These are phyloP conservation scores for Lasioglossum zephyrum DNA, from an alignment of 2,888 invertebrate species.

Conservation along the genomic window DNA sequence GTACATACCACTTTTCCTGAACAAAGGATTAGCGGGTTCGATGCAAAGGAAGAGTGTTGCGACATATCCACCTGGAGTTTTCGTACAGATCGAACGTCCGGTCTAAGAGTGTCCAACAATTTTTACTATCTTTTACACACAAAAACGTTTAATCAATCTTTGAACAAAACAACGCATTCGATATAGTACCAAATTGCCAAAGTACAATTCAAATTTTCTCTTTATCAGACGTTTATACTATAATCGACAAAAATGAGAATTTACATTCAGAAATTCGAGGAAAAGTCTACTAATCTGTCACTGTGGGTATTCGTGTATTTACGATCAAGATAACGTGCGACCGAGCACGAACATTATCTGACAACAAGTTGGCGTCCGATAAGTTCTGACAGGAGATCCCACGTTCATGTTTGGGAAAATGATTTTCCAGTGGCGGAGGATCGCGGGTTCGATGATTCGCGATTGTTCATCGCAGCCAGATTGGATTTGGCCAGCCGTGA, in stretches of 20 bases:
- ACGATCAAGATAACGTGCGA: too few relatives aligned
- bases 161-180: neutral
- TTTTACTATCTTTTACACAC: neutral
- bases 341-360: too few relatives aligned
- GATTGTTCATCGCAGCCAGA: conserved; percentile 44
- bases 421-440: conserved; percentile 6
- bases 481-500: conserved; percentile 54
- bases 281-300: too few relatives aligned
- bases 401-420: neutral
- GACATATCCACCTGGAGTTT: conserved; percentile 10
- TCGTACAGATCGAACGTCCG: neutral
- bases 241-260: too few relatives aligned
- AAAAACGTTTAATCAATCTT: too few relatives aligned
- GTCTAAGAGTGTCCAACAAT: conserved; percentile 7
- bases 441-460: conserved; percentile 22
- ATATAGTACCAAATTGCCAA: too few relatives aligned
- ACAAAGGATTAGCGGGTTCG: conserved; percentile 13
- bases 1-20: neutral
- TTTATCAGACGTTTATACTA: too few relatives aligned
- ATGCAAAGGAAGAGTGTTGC: conserved; percentile 28
- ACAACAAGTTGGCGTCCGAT: too few relatives aligned
- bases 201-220: too few relatives aligned
- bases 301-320: too few relatives aligned
- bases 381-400: neutral
- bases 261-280: too few relatives aligned